Evolutionary conservation across 2,113 vertebrate genomes (phyloP).

Genomic region (Plectropomus leopardus): DNA sequence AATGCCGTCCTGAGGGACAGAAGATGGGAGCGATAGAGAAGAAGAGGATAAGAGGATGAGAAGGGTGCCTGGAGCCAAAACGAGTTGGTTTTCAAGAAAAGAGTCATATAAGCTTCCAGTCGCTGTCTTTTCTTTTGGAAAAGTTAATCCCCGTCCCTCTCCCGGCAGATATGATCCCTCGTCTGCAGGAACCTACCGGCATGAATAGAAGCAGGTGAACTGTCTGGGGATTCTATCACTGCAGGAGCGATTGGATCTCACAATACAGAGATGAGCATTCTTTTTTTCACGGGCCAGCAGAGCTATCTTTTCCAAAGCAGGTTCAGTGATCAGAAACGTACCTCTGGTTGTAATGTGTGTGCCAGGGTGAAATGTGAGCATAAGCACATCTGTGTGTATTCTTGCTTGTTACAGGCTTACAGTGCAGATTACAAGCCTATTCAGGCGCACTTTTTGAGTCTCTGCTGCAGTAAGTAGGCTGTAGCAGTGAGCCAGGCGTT

Average conservation of each 20-base stretch:
- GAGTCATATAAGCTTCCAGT: conserved; percentile 80
- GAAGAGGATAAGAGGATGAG: conserved; percentile 70
- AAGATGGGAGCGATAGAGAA: conserved; percentile 68
- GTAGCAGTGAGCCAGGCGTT: not conserved
- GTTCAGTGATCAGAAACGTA: conserved; percentile 57
- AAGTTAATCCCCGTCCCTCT: conserved; percentile 69
- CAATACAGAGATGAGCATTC: conserved; percentile 52
- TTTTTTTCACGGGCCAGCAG: conserved; percentile 44
- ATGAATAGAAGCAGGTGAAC: conserved; percentile 80
- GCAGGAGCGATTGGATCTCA: conserved; percentile 76
- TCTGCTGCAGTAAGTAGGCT: conserved; percentile 21
- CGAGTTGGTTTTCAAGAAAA: conserved; percentile 69
- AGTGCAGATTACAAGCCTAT: conserved; percentile 44
- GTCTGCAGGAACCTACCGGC: conserved; percentile 78
- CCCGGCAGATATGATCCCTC: conserved; percentile 80
- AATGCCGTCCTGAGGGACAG: conserved; percentile 67
- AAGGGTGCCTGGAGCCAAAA: conserved; percentile 67
- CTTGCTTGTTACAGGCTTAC: conserved; percentile 32
- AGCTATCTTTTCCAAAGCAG: conserved; percentile 51
- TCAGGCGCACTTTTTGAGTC: conserved; percentile 25
- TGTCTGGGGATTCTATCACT: conserved; percentile 71
- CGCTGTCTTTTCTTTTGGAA: conserved; percentile 69
- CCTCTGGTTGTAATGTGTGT: conserved; percentile 54
- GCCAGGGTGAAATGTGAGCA: conserved; percentile 58
- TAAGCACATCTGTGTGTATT: conserved; percentile 36